These are phyloP conservation scores for Enhydra lutris DNA, from an alignment of 2,113 vertebrate genomes.

Conservation along the genomic window DNA sequence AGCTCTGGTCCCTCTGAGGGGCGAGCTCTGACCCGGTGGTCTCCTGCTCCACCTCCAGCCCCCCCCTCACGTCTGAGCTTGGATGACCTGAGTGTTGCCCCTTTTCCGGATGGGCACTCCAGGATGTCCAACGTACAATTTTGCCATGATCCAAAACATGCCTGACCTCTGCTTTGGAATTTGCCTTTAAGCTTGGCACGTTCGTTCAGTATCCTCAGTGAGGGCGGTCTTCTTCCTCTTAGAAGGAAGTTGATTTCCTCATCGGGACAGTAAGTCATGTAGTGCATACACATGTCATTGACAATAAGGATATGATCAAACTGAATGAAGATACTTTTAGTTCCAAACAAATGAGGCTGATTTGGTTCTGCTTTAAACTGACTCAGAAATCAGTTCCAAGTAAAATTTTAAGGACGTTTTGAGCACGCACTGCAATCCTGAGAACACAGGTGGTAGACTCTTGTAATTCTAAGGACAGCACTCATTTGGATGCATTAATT, in stretches of 20 bases:
- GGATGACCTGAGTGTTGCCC: fast-evolving
- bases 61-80: not conserved
- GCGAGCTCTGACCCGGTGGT: not conserved
- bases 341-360: constrained; percentile 33
- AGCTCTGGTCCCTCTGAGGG: fast-evolving
- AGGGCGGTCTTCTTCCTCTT: not conserved
- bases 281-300: not conserved
- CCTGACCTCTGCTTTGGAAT: not conserved
- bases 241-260: not conserved
- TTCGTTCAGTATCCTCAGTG: not conserved
- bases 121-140: not conserved
- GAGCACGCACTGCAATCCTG: not conserved
- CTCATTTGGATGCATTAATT: not conserved
- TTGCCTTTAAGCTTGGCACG: not conserved
- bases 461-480: not conserved
- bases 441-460: not conserved
- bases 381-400: not conserved
- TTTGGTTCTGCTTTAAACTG: constrained; percentile 9
- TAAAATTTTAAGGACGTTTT: not conserved
- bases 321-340: constrained; percentile 11
- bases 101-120: not conserved
- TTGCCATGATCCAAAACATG: not conserved
- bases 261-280: not conserved
- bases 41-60: not conserved
- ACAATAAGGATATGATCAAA: not conserved